Evolutionary conservation across 2,888 invertebrate species (phyloP).

Genomic region (Gibbula magus): DNA sequence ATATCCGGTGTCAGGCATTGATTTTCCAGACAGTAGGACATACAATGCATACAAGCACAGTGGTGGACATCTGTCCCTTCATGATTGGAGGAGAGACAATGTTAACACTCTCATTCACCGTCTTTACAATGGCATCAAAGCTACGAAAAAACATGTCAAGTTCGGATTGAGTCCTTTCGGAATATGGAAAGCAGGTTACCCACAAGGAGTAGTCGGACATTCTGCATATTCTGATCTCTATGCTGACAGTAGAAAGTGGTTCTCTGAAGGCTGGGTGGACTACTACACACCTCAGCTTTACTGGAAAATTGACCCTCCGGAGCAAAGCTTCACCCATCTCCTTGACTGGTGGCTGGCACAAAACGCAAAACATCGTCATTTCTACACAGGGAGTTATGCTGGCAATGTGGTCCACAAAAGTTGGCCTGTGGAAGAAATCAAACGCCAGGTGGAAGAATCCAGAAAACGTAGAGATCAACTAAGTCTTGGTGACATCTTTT

Average conservation of each 20-base stretch:
- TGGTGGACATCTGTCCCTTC: conserved; percentile 60
- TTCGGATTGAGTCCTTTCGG: conserved; percentile 72
- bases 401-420: conserved; percentile 42
- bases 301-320: conserved; percentile 68
- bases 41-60: conserved; percentile 55
- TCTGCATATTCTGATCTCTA: conserved; percentile 60
- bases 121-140: conserved; percentile 52
- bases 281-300: conserved; percentile 70
- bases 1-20: conserved; percentile 60
- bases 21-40: conserved; percentile 65
- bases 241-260: conserved; percentile 68
- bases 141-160: conserved; percentile 54
- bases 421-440: conserved; percentile 61
- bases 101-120: conserved; percentile 60
- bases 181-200: conserved; percentile 68
- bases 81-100: conserved; percentile 68
- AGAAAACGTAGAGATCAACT: conserved; percentile 33
- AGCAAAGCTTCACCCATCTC: conserved; percentile 67
- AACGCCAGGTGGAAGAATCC: conserved; percentile 54
- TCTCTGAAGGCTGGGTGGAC: conserved; percentile 68
- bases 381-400: conserved; percentile 64
- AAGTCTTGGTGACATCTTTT: conserved; percentile 64
- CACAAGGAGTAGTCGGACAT: conserved; percentile 59
- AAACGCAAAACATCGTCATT: conserved; percentile 54
- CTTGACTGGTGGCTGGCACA: conserved; percentile 70